Conservation (phyloP, 2,113 vertebrate species). For the Ceuthmochares aereus region DNA sequence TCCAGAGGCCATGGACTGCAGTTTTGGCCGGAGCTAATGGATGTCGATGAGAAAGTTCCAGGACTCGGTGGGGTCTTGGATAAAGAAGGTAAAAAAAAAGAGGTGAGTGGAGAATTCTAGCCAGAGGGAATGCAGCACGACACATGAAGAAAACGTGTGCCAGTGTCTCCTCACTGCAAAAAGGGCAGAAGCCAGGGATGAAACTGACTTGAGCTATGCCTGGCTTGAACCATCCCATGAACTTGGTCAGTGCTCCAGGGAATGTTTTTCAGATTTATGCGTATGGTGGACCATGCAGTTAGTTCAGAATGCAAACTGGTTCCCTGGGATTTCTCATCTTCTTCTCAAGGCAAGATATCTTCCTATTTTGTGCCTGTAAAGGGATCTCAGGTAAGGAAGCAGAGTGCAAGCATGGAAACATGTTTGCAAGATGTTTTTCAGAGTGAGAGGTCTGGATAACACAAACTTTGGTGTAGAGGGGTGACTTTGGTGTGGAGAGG, state of each 20-base stretch:
- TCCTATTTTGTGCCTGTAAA: not conserved
- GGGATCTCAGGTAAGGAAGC: not conserved
- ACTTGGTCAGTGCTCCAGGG: not conserved
- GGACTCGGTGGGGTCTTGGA: not conserved
- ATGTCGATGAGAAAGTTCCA: not conserved
- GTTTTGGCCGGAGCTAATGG: not conserved
- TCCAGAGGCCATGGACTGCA: not conserved
- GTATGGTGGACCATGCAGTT: not conserved
- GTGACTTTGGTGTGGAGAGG: not conserved
- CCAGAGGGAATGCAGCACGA: not conserved
- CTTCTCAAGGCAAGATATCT: not conserved
- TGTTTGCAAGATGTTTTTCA: not conserved
- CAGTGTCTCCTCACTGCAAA: not conserved
- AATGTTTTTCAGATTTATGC: not conserved
- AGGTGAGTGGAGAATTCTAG: not conserved
- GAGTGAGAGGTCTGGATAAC: not conserved
- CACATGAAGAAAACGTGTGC: not conserved
- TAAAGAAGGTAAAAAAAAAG: not conserved
- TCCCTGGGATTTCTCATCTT: not conserved
- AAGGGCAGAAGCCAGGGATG: not conserved
- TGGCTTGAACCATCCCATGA: not conserved
- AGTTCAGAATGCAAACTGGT: not conserved
- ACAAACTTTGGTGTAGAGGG: not conserved
- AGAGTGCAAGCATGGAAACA: rapidly evolving
- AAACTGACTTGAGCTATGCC: not conserved